Evolutionary conservation across 2,113 vertebrate species (phyloP).

Genomic region (Tychaedon coryphoeus): DNA sequence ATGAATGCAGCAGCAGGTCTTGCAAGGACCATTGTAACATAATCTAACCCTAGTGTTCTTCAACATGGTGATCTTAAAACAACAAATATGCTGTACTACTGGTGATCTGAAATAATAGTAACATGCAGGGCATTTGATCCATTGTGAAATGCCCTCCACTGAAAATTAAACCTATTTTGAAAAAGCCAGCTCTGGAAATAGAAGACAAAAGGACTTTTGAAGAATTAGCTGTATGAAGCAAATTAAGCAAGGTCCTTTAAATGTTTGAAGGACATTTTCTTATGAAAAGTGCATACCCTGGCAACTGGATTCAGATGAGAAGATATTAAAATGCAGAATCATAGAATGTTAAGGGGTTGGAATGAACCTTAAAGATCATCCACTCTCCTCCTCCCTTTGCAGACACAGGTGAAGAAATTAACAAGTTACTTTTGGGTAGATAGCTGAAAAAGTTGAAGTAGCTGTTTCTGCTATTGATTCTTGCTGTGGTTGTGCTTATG

Average conservation of each 20-base stretch:
- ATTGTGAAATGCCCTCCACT: not conserved
- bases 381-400: not conserved
- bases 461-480: not conserved
- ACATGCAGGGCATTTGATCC: not conserved
- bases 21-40: not conserved
- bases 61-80: not conserved
- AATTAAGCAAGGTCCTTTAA: not conserved
- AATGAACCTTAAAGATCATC: not conserved
- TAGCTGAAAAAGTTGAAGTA: not conserved
- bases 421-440: not conserved
- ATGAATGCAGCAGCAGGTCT: not conserved
- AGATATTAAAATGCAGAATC: not conserved
- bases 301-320: not conserved
- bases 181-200: not conserved
- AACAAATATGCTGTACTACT: not conserved
- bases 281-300: not conserved
- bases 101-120: not conserved
- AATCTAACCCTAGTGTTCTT: not conserved
- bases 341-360: not conserved
- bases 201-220: not conserved
- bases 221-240: not conserved
- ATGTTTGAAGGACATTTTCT: not conserved
- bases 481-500: not conserved
- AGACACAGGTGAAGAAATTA: not conserved
- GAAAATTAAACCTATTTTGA: not conserved